These are phyloP conservation scores for Lepilemur ruficaudatus DNA, from an alignment of 2,797 vertebrate species.

Conservation along the genomic window DNA sequence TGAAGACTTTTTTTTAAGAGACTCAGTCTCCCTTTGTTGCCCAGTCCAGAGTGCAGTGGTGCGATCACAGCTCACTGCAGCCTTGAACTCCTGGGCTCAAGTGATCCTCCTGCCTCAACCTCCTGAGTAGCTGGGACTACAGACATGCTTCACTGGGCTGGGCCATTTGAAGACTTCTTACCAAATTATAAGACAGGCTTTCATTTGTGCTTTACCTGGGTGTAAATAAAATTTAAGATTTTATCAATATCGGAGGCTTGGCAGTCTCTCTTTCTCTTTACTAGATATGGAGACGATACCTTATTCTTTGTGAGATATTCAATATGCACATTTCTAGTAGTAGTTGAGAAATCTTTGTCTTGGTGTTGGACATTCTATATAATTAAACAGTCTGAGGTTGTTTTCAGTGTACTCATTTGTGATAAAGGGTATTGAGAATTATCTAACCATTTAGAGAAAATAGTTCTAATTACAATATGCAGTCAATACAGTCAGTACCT, in stretches of 20 bases:
- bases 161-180: neutral
- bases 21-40: neutral
- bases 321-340: neutral
- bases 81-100: neutral
- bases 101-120: neutral
- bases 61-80: neutral
- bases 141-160: neutral
- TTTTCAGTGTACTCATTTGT: neutral
- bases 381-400: neutral
- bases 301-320: neutral
- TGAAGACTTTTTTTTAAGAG: neutral
- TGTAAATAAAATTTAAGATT: conserved; percentile 36
- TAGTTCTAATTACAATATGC: neutral
- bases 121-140: neutral
- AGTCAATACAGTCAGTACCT: neutral
- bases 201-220: conserved; percentile 6
- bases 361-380: neutral
- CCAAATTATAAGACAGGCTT: neutral
- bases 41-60: neutral
- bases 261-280: neutral
- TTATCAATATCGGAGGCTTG: neutral
- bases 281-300: neutral
- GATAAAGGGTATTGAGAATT: neutral
- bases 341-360: neutral
- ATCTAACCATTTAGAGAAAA: neutral